A percentile compares a stretch with the other conserved stretches of the same genome.
Evolutionary conservation across 1,140 invertebrate genomes (phyloP).

Genomic region (Trachymyrmex cornetzi): DNA sequence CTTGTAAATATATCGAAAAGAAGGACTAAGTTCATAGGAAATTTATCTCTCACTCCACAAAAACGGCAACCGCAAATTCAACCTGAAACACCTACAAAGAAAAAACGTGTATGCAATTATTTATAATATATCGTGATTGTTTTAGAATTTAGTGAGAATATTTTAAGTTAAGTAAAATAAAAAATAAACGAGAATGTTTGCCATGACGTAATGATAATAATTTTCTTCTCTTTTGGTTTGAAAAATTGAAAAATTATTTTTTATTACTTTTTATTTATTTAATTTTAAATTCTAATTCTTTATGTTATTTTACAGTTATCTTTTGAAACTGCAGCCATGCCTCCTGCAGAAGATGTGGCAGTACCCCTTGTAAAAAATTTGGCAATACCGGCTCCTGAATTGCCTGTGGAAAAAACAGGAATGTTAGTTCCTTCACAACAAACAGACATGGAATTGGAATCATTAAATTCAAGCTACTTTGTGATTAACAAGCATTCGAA

Average conservation of each 20-base stretch:
- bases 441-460: background rate
- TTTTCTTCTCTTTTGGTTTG: background rate
- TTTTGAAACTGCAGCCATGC: background rate
- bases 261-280: background rate
- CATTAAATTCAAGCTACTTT: background rate
- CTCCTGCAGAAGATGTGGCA: background rate
- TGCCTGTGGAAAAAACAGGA: background rate
- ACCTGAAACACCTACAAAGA: background rate
- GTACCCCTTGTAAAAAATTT: background rate
- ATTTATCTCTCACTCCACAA: background rate
- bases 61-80: background rate
- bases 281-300: conserved; percentile 10
- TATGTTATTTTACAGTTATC: background rate
- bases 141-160: background rate
- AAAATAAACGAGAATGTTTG: background rate
- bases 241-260: background rate
- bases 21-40: background rate
- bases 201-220: background rate
- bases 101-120: conserved; percentile 14
- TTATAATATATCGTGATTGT: background rate
- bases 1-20: background rate
- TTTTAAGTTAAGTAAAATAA: background rate
- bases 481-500: background rate
- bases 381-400: background rate
- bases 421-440: background rate